Base-by-base conservation (phyloP, 2,113 vertebrate genomes). In the Ochotona princeps region DNA sequence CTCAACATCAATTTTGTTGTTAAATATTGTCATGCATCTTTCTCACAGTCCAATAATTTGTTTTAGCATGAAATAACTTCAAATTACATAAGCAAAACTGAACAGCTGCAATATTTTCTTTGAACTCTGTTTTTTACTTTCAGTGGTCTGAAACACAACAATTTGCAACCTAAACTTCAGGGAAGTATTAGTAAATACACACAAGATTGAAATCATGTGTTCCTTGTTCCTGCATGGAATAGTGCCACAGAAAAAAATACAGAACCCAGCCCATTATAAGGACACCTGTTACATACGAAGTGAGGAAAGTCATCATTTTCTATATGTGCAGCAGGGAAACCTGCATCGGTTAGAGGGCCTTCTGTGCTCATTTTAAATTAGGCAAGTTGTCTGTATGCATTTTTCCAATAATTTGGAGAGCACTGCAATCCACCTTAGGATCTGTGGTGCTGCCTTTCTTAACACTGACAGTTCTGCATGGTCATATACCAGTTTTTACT, bases 131-230 rank as follows among this genome's bases (percentile, higher is more conserved):
- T 99, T 98, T 98, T 98, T 98, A 99, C 99, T 99, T 98, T 98
- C 98, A 98, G 98, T 99, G 99, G 99, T 99, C 98, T 98, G 99
- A 99, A 99, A 99, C 99, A 99, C 98, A 99, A 99, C 99, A 98
- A 99, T 99, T 99, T 98, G 99, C 98, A 99, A 99, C 98, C 99
- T 98, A 98, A 99, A 99, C 99, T 99, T 99, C 98, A 98, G 98
- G 98, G 98, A 98, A 97, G 98, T 96, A 98, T 98, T 99, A 98
- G 98, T 98, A 98, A 98, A 99, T 97, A 98, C 98, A 98, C 98
- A 99, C 97, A 97, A 97, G 97, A 97, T 98, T 98, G 98, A 97
- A 98, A 98, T 98, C 97, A 98, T 97, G 98, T 98, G 97, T 97
- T 97, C 96, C 96, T 98, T 98, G 98, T 98, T 99, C 98, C 98